Evolutionary conservation across 2,888 invertebrate species (phyloP).

Genomic region (Diarsia mendica): DNA sequence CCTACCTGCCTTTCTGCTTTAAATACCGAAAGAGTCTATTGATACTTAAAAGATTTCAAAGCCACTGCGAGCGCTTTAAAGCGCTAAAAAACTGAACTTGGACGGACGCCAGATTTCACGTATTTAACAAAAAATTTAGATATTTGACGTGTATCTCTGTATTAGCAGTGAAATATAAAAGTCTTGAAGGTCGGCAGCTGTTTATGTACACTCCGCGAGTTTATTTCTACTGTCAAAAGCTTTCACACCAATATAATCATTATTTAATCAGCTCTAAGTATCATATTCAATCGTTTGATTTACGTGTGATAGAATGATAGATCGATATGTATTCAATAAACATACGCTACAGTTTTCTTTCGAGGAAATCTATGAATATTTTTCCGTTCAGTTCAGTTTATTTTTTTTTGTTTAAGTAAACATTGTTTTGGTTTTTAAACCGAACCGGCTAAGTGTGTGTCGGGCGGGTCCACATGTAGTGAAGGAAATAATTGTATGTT

Average conservation of each 20-base stretch:
- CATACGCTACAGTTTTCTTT: constrained; percentile 5
- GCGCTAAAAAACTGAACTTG: constrained; percentile 45
- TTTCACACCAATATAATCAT: constrained; percentile 10
- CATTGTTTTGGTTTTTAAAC: neutral
- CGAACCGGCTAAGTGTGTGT: neutral
- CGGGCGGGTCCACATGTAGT: neutral
- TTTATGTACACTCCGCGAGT: constrained; percentile 32
- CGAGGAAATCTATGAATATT: constrained; percentile 1
- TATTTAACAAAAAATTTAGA: constrained; percentile 44
- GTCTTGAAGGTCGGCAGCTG: constrained; percentile 39
- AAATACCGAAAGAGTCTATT: constrained; percentile 13
- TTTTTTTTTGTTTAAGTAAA: neutral
- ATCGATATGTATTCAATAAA: constrained; percentile 17
- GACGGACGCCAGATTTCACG: constrained; percentile 43
- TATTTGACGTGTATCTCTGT: constrained; percentile 41
- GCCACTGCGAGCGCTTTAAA: constrained; percentile 25
- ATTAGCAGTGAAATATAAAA: constrained; percentile 30
- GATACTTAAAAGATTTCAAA: constrained; percentile 20
- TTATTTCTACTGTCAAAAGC: constrained; percentile 12
- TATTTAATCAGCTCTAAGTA: neutral
- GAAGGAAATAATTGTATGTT: no score
- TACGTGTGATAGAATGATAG: neutral
- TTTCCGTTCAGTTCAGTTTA: neutral
- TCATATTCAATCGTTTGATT: constrained; percentile 3
- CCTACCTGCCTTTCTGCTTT: neutral